Conservation (phyloP, 1,140 invertebrate species). For the Caenorhabditis remanei region DNA sequence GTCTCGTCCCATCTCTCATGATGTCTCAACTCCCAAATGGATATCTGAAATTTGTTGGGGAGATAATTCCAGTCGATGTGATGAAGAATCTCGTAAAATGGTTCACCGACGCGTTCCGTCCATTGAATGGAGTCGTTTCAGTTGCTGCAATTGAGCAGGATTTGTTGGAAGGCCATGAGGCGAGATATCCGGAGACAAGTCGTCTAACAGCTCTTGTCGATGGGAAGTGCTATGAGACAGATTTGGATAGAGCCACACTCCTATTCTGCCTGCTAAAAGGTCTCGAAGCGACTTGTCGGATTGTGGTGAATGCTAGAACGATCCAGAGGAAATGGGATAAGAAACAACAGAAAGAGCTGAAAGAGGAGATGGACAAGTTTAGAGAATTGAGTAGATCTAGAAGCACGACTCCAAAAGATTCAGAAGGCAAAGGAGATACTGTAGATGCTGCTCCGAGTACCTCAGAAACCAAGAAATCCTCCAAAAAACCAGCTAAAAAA, state of each 20-base stretch:
- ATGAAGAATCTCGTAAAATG: conserved; percentile 41
- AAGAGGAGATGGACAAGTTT: conserved; percentile 39
- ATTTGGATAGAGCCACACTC: conserved; percentile 58
- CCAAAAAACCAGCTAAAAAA: conserved; percentile 47
- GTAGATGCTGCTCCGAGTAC: neutral
- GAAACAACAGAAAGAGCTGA: conserved; percentile 24
- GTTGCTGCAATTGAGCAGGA: conserved; percentile 19
- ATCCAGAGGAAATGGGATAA: conserved; percentile 28
- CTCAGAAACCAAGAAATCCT: conserved; percentile 53
- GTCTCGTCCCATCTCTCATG: conserved; percentile 45
- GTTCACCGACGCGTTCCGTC: conserved; percentile 44
- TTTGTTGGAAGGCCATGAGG: conserved; percentile 41
- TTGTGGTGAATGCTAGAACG: conserved; percentile 25
- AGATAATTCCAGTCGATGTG: neutral
- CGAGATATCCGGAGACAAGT: conserved; percentile 29
- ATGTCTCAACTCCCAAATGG: conserved; percentile 37
- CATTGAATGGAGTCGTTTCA: conserved; percentile 22
- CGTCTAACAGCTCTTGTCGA: conserved; percentile 51
- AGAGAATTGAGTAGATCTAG: conserved; percentile 6
- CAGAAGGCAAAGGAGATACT: neutral
- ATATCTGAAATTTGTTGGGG: conserved; percentile 11
- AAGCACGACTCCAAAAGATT: neutral
- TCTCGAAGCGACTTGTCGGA: conserved; percentile 31
- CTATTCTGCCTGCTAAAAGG: conserved; percentile 59
- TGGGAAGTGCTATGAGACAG: conserved; percentile 61